phyloP scores from a whole-genome alignment of 2,888 invertebrate species.

The Macrosiphum euphorbiae region DNA sequence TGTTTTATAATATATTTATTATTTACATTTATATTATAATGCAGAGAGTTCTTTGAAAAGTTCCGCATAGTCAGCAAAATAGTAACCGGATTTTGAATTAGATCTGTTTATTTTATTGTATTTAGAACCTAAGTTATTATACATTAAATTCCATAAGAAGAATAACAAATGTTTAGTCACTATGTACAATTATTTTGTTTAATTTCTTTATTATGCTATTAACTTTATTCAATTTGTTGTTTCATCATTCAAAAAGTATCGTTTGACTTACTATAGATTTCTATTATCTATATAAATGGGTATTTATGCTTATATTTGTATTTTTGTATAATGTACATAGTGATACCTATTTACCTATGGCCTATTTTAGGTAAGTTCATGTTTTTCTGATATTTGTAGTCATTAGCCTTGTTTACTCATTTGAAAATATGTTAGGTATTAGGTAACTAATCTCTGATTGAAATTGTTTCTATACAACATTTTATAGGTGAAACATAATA shows the following conservation, averaged over 20 bases:
- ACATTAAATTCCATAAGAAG: not conserved
- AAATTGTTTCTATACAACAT: not conserved
- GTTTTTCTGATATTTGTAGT: not conserved
- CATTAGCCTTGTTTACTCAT: not conserved
- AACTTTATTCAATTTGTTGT: not conserved
- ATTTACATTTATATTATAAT: not conserved
- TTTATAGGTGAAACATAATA: not conserved
- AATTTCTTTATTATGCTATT: not conserved
- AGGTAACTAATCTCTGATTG: not conserved
- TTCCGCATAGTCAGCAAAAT: not conserved
- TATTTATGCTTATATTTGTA: not conserved
- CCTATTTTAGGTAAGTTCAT: not conserved
- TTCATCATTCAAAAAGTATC: not conserved
- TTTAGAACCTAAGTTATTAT: not conserved
- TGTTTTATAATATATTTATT: not conserved
- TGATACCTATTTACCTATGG: too few species aligned
- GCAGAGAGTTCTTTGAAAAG: not conserved
- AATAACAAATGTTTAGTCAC: not conserved
- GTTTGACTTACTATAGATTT: not conserved
- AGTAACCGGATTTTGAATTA: not conserved
- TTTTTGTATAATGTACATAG: not conserved
- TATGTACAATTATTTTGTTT: not conserved
- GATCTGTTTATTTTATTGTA: not conserved
- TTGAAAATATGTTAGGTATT: not conserved
- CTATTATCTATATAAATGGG: not conserved